Conservation (phyloP, 2,888 invertebrate species). For the Osmoderma eremita region DNA sequence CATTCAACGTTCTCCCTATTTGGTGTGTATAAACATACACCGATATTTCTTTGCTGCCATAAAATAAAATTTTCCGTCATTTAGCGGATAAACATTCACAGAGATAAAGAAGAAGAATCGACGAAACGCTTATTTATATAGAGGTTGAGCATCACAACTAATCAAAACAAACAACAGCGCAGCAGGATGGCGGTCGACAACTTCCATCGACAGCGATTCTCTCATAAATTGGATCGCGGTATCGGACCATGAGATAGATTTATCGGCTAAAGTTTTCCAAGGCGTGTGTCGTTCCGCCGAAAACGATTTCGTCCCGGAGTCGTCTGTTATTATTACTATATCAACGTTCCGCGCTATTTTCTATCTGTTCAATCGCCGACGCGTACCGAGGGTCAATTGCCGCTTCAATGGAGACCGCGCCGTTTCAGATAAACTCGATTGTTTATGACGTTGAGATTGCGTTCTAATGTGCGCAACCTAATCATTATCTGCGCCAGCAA, state of each 20-base stretch:
- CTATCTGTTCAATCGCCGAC: background rate
- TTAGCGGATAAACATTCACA: too few relatives aligned
- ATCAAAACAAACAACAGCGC: too few relatives aligned
- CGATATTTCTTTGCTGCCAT: too few relatives aligned
- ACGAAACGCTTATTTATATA: too few relatives aligned
- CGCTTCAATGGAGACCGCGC: background rate
- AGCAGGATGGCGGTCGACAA: too few relatives aligned
- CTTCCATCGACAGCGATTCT: background rate
- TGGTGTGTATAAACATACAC: too few relatives aligned
- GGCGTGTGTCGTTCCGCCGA: too few relatives aligned
- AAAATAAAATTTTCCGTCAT: too few relatives aligned
- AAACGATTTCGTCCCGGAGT: background rate
- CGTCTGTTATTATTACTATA: background rate
- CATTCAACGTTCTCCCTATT: too few relatives aligned
- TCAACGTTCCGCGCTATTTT: background rate
- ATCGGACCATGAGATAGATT: background rate
- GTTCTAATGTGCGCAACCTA: background rate
- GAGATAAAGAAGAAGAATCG: too few relatives aligned
- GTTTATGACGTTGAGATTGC: background rate
- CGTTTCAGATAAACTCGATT: constrained; percentile 5
- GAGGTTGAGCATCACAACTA: too few relatives aligned
- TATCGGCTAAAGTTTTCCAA: background rate
- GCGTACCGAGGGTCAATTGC: constrained; percentile 4
- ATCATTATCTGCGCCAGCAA: constrained; percentile 8
- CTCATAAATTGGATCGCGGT: background rate